Evolutionary conservation across 2,797 vertebrate species (phyloP), one percentile per base, ranked within the genome.

Genomic region (Oreochromis mossambicus): DNA sequence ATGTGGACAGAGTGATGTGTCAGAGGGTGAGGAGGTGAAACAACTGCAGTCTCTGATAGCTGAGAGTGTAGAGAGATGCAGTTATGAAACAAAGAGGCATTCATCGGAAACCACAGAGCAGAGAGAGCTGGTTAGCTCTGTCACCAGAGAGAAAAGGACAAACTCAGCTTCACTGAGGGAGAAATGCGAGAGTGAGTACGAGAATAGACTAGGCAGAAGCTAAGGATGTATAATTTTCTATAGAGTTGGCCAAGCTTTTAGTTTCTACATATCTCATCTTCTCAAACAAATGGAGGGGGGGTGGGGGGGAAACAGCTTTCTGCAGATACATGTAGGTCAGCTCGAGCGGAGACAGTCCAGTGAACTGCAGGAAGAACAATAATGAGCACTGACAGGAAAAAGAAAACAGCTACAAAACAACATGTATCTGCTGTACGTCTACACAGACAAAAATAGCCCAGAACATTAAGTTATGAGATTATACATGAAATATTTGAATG

Each of bases 241-340:
- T 10, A 17, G 36, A 84, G 38, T 29, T 63, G 52, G 24, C 8
- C 52, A 19, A 76, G 29, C 54, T 78, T 48, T 73, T 17, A 48
- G 43, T 46, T 1, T 48, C 68, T 48, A 54, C 6, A 38, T 2
- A 51, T 26, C 32, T 63, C 36, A 17, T 54, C 36, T 73, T 50
- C 19, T 56, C 6, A 8, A 55, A 1, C 66, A 61, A 68, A 77
- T 15, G 3, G 38, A 56, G 73, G 70, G 63, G 80, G 24, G 24
- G 24, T 68, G 73, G 63, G 50, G 50, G 34, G 73, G 68, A 79
- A 14, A 58, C 5, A 58, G 43, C 77, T 41, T 85, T 68, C 81
- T 92, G 86, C 82, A 91, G 78, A 89, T 84, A 79, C 81, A 94
- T 92, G 89, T 92, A 91, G 93, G 93, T 94, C 94, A 94, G n/a